Base-by-base conservation (phyloP, 2,113 vertebrate genomes). In the Myxocyprinus asiaticus region DNA sequence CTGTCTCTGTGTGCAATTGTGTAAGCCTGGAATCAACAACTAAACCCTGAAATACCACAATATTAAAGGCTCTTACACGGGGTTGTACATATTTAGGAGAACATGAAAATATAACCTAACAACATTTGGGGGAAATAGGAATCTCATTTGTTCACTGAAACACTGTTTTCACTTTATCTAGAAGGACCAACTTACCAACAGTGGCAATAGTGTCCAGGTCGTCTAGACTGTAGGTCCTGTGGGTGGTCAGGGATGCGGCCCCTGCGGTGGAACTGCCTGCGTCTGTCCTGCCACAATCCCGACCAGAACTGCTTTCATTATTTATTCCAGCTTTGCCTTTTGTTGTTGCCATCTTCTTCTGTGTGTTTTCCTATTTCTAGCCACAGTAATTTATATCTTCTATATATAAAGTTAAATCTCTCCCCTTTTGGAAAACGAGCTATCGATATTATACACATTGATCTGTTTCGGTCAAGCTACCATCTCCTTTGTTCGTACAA, bases 191-290 rank as follows among this genome's bases (percentile, higher is more conserved):
- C 96, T 95, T 88, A 97, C 95, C 96, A 9, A 97, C 95, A 0
- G 95, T 95, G 43, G 96, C 94, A 6, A 97, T 79, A 4, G 93
- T 96, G 84, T 96, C 94, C 86, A 97, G 88, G 17, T 96, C 94
- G 14, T 96, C 94, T 4, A 96, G 92, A 15, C 87, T 67, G 64
- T 92, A 95, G 0, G 63, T 83, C 66, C 91, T 83, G 79, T 62
- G 81, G 51, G 83, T 73, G 8, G 87, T 85, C 0, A 86, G 70
- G 4, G 85, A 83, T 7, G 90, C 82, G 9, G 90, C 90, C n/a
- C 79, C 89, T 48, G 61, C 81, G 6, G n/a, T 56, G 43, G 80
- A 84, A 15, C 71, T 80, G 84, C 82, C 48, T 11, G 79, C 85
- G 12, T 78, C 83, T 71, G 78, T 86, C 8, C 85, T 85, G 51